Evolutionary conservation across 2,113 vertebrate species (phyloP), one percentile per base, ranked within the genome.

Genomic region (Mesocricetus auratus): DNA sequence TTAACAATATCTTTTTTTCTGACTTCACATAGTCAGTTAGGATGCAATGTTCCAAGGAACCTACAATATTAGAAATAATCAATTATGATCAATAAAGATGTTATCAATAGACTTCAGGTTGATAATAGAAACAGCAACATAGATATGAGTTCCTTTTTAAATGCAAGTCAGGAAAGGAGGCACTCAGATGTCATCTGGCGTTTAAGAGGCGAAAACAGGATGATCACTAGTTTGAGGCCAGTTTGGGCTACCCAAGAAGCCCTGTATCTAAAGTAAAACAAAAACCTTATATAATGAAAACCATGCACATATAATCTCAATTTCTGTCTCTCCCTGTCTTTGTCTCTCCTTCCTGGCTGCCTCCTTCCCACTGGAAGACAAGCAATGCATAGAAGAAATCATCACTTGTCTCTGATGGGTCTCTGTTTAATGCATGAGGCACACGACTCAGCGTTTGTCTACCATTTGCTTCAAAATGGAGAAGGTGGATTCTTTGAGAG

Each of bases 381-480:
- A 98, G 90, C 98, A 99, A 96, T 99, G 99, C 97, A 98, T 98
- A 3, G 97, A 99, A 74, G 99, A 99, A 96, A 99, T 99, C 93
- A 97, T 99, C 10, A 98, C 99, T 74, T 99, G 99, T 66, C 98
- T 99, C 95, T 99, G 99, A 99, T 99, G 99, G 71, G 96, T 99
- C 93, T 97, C 98, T 1, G 98, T 99, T 97, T 93, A 98, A 56
- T 98, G 98, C 95, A 98, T 97, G 95, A 99, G 99, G 97, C 98
- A 99, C 0, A 99, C 99, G 86, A 99, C 98, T 92, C 98, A 99
- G 10, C 99, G 99, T 99, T 98, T 99, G 95, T 97, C 98, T 60
- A 98, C 99, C 94, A 98, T 99, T 31, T 98, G 99, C 74, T 98
- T 99, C 97, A 99, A 99, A 99, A 99, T 99, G 29, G 99, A 56